phyloP scores from a whole-genome alignment of 1,140 invertebrate genomes.

The Goniozus legneri region DNA sequence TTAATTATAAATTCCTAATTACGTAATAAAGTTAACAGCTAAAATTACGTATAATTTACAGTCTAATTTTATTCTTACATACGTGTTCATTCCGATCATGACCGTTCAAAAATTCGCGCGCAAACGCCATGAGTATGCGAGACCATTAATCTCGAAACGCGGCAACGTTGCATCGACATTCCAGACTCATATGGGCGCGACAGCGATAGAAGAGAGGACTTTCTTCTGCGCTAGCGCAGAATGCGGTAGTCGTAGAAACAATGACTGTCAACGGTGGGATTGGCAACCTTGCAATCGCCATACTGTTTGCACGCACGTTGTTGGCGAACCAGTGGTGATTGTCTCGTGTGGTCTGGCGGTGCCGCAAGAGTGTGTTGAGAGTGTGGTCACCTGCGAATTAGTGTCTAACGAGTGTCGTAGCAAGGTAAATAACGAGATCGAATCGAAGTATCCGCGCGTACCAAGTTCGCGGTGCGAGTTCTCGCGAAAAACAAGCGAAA shows the following conservation, averaged over 20 bases:
- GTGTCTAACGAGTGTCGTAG: conserved; percentile 15
- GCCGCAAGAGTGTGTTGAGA: conserved; percentile 5
- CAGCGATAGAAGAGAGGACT: background rate
- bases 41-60: no score
- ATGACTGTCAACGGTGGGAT: conserved; percentile 38
- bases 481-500: no score
- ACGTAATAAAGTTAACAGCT: no score
- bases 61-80: no score
- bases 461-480: no score
- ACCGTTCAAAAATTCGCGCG: background rate
- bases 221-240: conserved; percentile 27
- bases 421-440: conserved; percentile 37
- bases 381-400: conserved; percentile 3
- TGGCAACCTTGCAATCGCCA: conserved; percentile 30
- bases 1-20: no score
- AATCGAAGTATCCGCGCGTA: no score
- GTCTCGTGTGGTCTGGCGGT: conserved; percentile 16
- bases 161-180: no score
- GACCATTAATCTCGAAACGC: no score
- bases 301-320: conserved; percentile 38
- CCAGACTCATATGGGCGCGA: no score
- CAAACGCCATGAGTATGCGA: background rate
- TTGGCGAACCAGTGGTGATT: conserved; percentile 15
- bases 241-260: conserved; percentile 23
- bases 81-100: background rate